These are phyloP conservation scores for Sinocyclocheilus anophthalmus DNA, from an alignment of 2,113 vertebrate genomes.

Conservation along the genomic window DNA sequence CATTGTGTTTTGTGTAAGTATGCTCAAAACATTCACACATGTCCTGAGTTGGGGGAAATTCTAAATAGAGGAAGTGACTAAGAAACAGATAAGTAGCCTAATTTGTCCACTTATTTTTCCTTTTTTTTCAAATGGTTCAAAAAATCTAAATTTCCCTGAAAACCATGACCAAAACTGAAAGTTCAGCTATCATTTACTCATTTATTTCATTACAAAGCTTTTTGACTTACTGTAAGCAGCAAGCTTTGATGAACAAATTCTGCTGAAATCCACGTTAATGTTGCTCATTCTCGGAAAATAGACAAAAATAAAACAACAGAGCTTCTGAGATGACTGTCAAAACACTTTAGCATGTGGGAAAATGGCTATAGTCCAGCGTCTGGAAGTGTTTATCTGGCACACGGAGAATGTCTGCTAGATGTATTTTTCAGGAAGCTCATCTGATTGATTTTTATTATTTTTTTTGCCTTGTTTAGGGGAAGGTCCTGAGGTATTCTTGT, in stretches of 20 bases:
- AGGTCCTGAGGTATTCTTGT: conserved; percentile 38
- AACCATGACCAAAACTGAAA: background rate
- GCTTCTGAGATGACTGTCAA: conserved; percentile 84
- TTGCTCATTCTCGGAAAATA: conserved; percentile 23
- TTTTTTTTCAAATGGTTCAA: no score
- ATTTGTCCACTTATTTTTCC: background rate
- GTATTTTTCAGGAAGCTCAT: conserved; percentile 77
- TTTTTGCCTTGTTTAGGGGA: conserved; percentile 68
- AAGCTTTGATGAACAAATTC: conserved; percentile 60
- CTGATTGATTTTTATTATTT: conserved; percentile 73
- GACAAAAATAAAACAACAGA: conserved; percentile 65
- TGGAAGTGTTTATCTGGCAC: conserved; percentile 87
- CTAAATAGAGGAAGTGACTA: background rate
- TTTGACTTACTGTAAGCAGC: conserved; percentile 2
- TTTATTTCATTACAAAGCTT: background rate
- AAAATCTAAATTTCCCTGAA: no score
- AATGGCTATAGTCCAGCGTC: conserved; percentile 83
- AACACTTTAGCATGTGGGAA: conserved; percentile 91
- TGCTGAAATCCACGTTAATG: conserved; percentile 68
- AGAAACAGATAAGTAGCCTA: background rate
- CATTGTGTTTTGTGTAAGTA: background rate
- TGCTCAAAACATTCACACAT: conserved; percentile 3
- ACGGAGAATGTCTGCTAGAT: conserved; percentile 75
- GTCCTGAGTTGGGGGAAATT: background rate
- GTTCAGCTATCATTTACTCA: background rate